Evolutionary conservation across 2,797 vertebrate genomes (phyloP).

Genomic region (Loris lydekkerianus): DNA sequence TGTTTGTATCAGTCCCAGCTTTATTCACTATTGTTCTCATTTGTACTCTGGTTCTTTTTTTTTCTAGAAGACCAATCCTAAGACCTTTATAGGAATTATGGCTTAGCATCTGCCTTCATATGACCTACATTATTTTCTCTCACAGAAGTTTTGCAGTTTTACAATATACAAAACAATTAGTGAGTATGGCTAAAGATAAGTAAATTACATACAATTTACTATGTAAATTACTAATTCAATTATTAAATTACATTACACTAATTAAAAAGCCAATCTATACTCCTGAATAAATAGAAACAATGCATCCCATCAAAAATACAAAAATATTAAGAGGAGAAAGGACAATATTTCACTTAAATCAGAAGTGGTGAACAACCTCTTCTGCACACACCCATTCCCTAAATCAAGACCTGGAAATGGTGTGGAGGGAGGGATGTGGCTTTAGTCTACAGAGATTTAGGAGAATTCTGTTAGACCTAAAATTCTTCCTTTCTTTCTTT

Average conservation of each 20-base stretch:
- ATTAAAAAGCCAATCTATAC: neutral
- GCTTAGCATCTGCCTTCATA: neutral
- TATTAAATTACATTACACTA: neutral
- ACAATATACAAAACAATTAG: neutral
- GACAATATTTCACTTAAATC: neutral
- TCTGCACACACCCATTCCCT: rapidly evolving
- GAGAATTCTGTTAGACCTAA: neutral
- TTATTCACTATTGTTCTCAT: neutral
- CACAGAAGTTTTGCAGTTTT: neutral
- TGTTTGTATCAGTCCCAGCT: neutral
- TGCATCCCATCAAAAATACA: neutral
- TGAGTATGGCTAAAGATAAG: neutral
- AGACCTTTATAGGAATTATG: neutral
- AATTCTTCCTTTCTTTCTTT: too few relatives aligned
- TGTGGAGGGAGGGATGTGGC: neutral
- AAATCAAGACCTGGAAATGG: neutral
- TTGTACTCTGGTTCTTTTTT: neutral
- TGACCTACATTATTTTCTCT: neutral
- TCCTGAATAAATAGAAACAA: neutral
- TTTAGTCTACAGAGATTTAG: neutral
- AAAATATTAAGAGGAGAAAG: neutral
- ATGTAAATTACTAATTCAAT: neutral
- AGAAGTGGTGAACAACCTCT: neutral
- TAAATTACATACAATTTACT: neutral
- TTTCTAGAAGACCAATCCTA: neutral